These are phyloP conservation scores for Acropora yongei DNA, from an alignment of 64 coral and sea anemone species.

Conservation along the genomic window DNA sequence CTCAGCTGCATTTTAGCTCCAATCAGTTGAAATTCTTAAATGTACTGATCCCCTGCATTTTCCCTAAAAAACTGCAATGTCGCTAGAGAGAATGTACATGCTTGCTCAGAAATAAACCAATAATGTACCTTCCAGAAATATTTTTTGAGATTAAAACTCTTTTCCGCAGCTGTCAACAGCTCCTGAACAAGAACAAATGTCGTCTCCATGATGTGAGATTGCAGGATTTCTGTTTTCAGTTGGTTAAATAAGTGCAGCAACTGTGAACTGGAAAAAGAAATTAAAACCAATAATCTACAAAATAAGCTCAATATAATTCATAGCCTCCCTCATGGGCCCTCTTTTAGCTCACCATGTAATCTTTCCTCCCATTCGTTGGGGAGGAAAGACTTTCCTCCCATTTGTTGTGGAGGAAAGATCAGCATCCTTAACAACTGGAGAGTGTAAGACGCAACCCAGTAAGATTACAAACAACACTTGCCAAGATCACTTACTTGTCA, in stretches of 20 bases:
- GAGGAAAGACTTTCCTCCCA: too few relatives aligned
- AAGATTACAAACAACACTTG: not conserved
- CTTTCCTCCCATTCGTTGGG: not conserved
- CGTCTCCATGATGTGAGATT: slow-evolving; percentile 85
- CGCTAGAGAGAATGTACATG: too few relatives aligned
- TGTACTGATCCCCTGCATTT: too few relatives aligned
- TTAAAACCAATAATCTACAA: not conserved
- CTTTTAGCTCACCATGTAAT: too few relatives aligned
- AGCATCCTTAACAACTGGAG: too few relatives aligned
- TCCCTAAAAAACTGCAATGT: too few relatives aligned
- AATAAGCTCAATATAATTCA: too few relatives aligned
- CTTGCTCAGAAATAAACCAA: not conserved
- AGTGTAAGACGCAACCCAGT: too few relatives aligned
- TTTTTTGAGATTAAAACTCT: slow-evolving; percentile 87
- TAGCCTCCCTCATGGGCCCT: too few relatives aligned
- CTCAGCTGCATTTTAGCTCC: too few relatives aligned
- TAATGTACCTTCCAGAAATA: slow-evolving; percentile 93
- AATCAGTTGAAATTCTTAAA: too few relatives aligned
- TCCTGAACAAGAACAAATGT: slow-evolving; percentile 93
- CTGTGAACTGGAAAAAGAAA: slow-evolving; percentile 78
- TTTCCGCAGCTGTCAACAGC: slow-evolving; percentile 84
- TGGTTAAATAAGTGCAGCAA: slow-evolving; percentile 89
- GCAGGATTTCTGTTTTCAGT: slow-evolving; percentile 87
- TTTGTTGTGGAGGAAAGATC: too few relatives aligned
- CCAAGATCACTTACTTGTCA: slow-evolving; percentile 45